Base-by-base conservation (phyloP, 2,113 vertebrate species). In the Pteruthius melanotis region DNA sequence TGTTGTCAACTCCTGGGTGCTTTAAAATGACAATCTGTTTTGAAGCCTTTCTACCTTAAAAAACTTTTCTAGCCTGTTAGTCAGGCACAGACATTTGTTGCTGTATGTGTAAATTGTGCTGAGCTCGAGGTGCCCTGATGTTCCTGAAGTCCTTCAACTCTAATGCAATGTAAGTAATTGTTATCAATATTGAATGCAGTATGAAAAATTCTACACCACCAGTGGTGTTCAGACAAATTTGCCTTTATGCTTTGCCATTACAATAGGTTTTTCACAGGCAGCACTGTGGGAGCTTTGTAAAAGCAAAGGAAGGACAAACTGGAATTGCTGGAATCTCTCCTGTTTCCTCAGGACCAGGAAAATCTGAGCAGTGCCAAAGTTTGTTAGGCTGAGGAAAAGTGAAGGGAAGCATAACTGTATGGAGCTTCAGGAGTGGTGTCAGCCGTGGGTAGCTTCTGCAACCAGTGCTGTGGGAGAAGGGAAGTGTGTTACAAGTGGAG, bases 381-480 rank as follows among this genome's bases (percentile, higher is more conserved):
- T 94, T 92, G 52, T 74, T 54, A 93, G 82, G 56, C 79, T 92
- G 82, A 75, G 83, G 75, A 66, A 80, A 90, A 94, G 60, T 64
- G 56, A 94, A 82, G 64, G 89, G 92, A 94, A 96, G 92, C 60
- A 81, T 85, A 88, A 78, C 85, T 75, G 90, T 89, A 83, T 93
- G 92, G 94, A 93, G 71, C 68, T 90, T 70, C 85, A 40, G 35
- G 85, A 88, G 56, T 83, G 76, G 75, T 92, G 88, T 96, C 85
- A 95, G 88, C 79, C 13, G 28, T 83, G 64, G 85, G 93, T 80
- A 91, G 95, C 87, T 96, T 83, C 91, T 94, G 86, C 80, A 96
- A 31, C 91, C 89, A 33, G 42, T 77, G 47, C 77, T 70, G 47
- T 86, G 60, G 71, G 76, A 96, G 76, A 80, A 66, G 59, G 23